phyloP scores from a whole-genome alignment of 2,797 vertebrate genomes.

The Scolopax rusticola region DNA sequence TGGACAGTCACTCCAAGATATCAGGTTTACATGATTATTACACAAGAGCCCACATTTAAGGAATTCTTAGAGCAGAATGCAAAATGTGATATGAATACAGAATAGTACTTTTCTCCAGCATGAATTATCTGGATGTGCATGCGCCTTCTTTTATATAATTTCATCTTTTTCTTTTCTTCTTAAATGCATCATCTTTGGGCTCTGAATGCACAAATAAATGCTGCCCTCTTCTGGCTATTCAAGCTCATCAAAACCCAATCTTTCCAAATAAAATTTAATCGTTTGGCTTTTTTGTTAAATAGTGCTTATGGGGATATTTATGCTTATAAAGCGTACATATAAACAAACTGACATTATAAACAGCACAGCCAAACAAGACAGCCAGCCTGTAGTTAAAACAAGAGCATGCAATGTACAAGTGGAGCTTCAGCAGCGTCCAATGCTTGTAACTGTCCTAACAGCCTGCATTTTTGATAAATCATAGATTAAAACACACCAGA shows the following conservation, averaged over 20 bases:
- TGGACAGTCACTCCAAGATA: accelerated
- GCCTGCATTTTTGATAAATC: not conserved
- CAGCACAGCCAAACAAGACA: not conserved
- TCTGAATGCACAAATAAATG: constrained; percentile 35
- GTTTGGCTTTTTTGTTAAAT: not conserved
- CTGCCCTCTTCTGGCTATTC: constrained; percentile 82
- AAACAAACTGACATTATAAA: not conserved
- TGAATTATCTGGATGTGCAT: not conserved
- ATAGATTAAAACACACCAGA: not conserved
- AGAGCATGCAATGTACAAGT: accelerated
- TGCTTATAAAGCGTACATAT: not conserved
- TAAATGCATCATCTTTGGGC: accelerated
- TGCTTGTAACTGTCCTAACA: not conserved
- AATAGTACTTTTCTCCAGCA: accelerated
- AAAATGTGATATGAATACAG: not conserved
- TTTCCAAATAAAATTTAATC: not conserved
- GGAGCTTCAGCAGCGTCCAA: not conserved
- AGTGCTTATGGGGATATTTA: not conserved
- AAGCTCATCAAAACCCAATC: not conserved
- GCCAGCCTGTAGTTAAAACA: not conserved
- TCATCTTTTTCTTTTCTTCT: not conserved
- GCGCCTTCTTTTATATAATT: not conserved
- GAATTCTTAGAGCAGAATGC: not conserved
- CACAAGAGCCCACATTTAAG: not conserved
- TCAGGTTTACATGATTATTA: not conserved